Percentiles rank a stretch among this genome's conserved stretches.
Conservation (phyloP, 2,888 invertebrate species). For the Agrilus cyanescens region DNA sequence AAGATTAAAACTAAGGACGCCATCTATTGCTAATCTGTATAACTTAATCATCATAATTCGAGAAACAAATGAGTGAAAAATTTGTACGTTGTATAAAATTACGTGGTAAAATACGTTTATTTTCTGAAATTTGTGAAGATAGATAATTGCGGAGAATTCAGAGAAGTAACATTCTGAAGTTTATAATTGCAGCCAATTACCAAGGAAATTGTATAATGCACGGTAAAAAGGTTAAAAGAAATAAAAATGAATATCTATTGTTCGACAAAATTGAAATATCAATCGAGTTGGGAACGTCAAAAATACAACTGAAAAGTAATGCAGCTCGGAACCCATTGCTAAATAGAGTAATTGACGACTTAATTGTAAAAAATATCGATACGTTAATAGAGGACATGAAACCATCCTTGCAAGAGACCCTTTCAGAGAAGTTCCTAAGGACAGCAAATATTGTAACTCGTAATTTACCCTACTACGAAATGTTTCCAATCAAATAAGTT, state of each 20-base stretch:
- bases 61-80: too few relatives aligned
- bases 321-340: constrained; percentile 53
- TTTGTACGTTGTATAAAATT: too few relatives aligned
- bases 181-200: constrained; percentile 41
- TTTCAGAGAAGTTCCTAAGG: constrained; percentile 51
- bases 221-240: constrained; percentile 43
- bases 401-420: constrained; percentile 50
- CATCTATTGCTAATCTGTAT: too few relatives aligned
- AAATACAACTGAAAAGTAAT: constrained; percentile 49
- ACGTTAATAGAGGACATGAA: constrained; percentile 52
- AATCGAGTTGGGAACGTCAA: constrained; percentile 46
- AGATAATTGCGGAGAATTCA: too few relatives aligned
- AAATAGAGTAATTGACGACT: constrained; percentile 50
- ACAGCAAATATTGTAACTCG: constrained; percentile 57
- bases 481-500: constrained; percentile 42
- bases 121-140: too few relatives aligned
- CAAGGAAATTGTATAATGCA: constrained; percentile 50
- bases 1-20: too few relatives aligned
- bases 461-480: constrained; percentile 54
- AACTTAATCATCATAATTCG: too few relatives aligned
- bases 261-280: constrained; percentile 51
- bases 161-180: too few relatives aligned
- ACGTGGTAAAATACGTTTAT: too few relatives aligned
- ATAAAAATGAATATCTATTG: constrained; percentile 45
- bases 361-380: constrained; percentile 53